These are phyloP conservation scores for Cylloceria caligata DNA, from an alignment of 2,888 invertebrate species.

Conservation along the genomic window DNA sequence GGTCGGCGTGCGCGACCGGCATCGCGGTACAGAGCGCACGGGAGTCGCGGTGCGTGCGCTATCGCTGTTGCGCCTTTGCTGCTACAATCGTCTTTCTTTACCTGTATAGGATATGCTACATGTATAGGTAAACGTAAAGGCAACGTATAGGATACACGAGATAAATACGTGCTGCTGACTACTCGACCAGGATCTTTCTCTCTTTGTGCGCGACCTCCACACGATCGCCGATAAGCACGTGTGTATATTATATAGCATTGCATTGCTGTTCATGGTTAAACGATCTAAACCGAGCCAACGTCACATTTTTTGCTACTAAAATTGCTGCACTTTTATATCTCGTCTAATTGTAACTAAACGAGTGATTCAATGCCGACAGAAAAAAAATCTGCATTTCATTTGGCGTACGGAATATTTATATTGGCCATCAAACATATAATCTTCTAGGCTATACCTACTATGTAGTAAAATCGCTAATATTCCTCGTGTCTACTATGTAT, in stretches of 20 bases:
- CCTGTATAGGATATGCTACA: slow-evolving; percentile 3
- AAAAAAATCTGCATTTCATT: slow-evolving; percentile 6
- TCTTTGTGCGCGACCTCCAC: slow-evolving; percentile 46
- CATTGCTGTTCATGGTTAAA: slow-evolving; percentile 37
- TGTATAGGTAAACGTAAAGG: slow-evolving; percentile 43
- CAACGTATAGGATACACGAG: too few species aligned
- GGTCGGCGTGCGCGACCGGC: slow-evolving; percentile 55
- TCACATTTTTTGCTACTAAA: slow-evolving; percentile 27
- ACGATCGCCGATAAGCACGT: slow-evolving; percentile 42
- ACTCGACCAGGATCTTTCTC: slow-evolving; percentile 57
- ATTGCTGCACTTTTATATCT: slow-evolving; percentile 29
- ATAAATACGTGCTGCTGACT: slow-evolving; percentile 60
- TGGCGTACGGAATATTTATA: background rate
- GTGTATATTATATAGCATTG: too few species aligned
- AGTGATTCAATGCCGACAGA: slow-evolving; percentile 13
- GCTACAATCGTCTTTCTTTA: slow-evolving; percentile 1
- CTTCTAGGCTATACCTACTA: background rate
- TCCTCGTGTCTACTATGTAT: slow-evolving; percentile 42
- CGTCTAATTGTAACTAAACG: slow-evolving; percentile 28
- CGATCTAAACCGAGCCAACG: slow-evolving; percentile 6
- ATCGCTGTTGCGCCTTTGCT: slow-evolving; percentile 43
- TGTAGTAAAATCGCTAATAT: slow-evolving; percentile 28
- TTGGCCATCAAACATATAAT: slow-evolving; percentile 8
- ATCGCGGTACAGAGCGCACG: slow-evolving; percentile 62
- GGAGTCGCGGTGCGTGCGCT: slow-evolving; percentile 64